Evolutionary conservation across 2,113 vertebrate species (phyloP).

Genomic region (Tetrax tetrax): DNA sequence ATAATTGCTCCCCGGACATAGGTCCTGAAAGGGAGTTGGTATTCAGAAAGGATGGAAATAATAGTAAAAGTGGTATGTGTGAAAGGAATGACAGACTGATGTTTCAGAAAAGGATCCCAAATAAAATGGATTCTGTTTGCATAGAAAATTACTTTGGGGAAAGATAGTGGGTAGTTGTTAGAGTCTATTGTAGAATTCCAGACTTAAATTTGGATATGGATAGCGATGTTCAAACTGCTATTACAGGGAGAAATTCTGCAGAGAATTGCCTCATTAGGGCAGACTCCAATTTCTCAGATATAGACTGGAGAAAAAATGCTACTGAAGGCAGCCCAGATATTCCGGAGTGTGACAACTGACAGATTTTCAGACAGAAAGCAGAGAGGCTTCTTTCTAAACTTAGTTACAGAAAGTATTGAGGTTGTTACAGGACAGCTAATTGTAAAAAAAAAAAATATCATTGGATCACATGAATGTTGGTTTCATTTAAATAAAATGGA

Average conservation of each 20-base stretch:
- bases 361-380: slow-evolving; percentile 45
- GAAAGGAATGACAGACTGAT: neutral
- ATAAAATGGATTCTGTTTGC: slow-evolving; percentile 28
- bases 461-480: neutral
- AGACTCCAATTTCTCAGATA: neutral
- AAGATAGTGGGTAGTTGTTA: slow-evolving; percentile 3
- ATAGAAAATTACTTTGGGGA: slow-evolving; percentile 21
- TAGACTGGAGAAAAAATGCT: neutral
- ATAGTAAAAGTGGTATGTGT: neutral
- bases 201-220: slow-evolving; percentile 40
- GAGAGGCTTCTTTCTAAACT: slow-evolving; percentile 37
- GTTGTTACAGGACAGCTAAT: neutral
- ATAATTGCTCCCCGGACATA: neutral
- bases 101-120: neutral
- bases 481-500: neutral
- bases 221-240: neutral
- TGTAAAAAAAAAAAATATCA: slow-evolving; percentile 6
- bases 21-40: neutral
- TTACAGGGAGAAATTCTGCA: slow-evolving; percentile 6
- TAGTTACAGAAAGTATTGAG: slow-evolving; percentile 5
- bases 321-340: slow-evolving; percentile 23
- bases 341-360: slow-evolving; percentile 16
- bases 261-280: neutral
- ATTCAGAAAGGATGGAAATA: neutral
- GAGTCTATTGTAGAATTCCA: slow-evolving; percentile 3